These are phyloP conservation scores for Microtus montanus DNA, from an alignment of 2,113 vertebrate genomes.

Conservation along the genomic window DNA sequence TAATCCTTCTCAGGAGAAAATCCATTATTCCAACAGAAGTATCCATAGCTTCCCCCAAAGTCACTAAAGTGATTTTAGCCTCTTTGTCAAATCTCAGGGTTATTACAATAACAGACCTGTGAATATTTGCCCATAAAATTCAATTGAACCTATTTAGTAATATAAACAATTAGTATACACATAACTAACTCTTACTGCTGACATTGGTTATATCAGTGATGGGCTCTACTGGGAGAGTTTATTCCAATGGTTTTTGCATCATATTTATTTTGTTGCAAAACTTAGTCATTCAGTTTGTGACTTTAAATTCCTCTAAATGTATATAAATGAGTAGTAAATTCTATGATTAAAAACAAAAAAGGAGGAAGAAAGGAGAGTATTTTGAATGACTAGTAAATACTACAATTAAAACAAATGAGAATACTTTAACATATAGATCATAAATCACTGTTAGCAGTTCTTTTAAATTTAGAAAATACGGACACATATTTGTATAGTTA, in stretches of 20 bases:
- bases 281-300: background rate
- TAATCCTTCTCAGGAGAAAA: background rate
- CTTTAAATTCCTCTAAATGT: background rate
- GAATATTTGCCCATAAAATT: background rate
- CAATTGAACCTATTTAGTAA: background rate
- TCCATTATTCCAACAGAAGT: background rate
- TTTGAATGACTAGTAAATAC: background rate
- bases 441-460: background rate
- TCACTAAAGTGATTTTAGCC: background rate
- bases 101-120: background rate
- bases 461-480: background rate
- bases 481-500: background rate
- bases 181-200: background rate
- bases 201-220: background rate
- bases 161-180: background rate
- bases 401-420: background rate
- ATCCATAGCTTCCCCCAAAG: background rate
- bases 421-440: background rate
- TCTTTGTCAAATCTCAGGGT: background rate
- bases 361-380: background rate
- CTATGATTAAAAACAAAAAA: background rate
- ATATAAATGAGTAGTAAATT: background rate
- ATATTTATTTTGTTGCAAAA: background rate
- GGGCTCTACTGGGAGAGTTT: background rate
- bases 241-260: background rate